Conservation (phyloP, 2,888 invertebrate genomes). For the Polymixis lichenea region DNA sequence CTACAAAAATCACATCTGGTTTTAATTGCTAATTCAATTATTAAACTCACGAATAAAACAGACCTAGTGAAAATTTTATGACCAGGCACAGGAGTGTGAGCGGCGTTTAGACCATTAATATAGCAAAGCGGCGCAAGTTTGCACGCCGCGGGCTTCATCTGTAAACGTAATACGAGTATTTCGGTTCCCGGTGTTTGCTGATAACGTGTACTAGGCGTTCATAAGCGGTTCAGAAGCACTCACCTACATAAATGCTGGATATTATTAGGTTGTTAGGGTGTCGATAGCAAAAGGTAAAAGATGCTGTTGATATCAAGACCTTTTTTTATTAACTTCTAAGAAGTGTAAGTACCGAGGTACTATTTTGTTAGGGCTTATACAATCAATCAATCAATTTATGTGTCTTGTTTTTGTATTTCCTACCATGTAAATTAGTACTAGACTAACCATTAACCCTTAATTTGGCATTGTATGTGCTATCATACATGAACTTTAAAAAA, state of each 20-base stretch:
- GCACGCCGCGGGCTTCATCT: conserved; percentile 17
- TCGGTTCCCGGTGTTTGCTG: conserved; percentile 28
- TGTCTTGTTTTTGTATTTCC: no score
- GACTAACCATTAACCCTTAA: no score
- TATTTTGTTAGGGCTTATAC: background rate
- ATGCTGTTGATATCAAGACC: conserved; percentile 9
- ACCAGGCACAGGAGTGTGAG: conserved; percentile 11
- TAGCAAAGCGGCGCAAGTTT: conserved; percentile 37
- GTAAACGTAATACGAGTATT: conserved; percentile 39
- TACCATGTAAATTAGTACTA: no score
- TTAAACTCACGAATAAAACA: conserved; percentile 3
- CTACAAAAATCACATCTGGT: background rate
- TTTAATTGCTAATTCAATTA: conserved; percentile 2
- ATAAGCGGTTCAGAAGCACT: conserved; percentile 14
- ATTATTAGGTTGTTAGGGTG: background rate
- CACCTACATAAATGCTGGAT: background rate
- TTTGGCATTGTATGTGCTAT: no score
- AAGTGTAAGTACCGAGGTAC: background rate
- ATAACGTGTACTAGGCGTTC: conserved; percentile 30
- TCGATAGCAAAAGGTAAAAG: background rate
- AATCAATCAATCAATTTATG: no score
- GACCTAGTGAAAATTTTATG: conserved; percentile 38
- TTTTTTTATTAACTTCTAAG: background rate
- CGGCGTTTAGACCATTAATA: conserved; percentile 45
- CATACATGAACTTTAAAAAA: no score